Percentiles rank a stretch among this genome's conserved stretches.
These are phyloP conservation scores for Campaea margaritaria DNA, from an alignment of 2,888 invertebrate species.

Conservation along the genomic window DNA sequence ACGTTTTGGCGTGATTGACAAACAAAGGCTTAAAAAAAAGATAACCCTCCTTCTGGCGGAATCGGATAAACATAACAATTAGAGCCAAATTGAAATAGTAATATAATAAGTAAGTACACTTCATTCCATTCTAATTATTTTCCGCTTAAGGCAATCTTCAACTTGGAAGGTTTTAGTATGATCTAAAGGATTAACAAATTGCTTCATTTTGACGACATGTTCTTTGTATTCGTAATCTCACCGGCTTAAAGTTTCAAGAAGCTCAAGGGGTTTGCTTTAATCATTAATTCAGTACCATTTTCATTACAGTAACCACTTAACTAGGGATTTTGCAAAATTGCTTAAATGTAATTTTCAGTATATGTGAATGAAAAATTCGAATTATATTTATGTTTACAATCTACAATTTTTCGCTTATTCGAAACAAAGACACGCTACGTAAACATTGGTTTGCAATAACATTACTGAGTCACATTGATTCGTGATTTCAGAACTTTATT, in stretches of 20 bases:
- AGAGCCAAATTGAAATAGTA: no score
- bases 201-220: slow-evolving; percentile 28
- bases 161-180: slow-evolving; percentile 17
- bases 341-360: not conserved
- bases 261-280: slow-evolving; percentile 14
- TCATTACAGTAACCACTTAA: slow-evolving; percentile 15
- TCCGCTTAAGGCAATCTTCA: slow-evolving; percentile 16
- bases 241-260: slow-evolving; percentile 29
- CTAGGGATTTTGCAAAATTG: not conserved
- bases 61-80: no score
- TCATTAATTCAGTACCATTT: slow-evolving; percentile 24
- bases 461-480: not conserved
- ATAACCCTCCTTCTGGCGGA: no score
- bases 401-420: not conserved
- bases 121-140: slow-evolving; percentile 8
- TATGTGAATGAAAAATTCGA: no score
- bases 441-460: not conserved
- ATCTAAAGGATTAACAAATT: slow-evolving; percentile 30
- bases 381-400: not conserved
- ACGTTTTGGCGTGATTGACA: no score
- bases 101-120: no score
- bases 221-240: slow-evolving; percentile 28
- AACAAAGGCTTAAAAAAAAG: no score
- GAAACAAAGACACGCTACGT: not conserved
- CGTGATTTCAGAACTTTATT: not conserved